Percentiles rank a stretch among this genome's conserved stretches.
Evolutionary conservation across 2,797 vertebrate species (phyloP).

Genomic region (Holocentrus rufus): DNA sequence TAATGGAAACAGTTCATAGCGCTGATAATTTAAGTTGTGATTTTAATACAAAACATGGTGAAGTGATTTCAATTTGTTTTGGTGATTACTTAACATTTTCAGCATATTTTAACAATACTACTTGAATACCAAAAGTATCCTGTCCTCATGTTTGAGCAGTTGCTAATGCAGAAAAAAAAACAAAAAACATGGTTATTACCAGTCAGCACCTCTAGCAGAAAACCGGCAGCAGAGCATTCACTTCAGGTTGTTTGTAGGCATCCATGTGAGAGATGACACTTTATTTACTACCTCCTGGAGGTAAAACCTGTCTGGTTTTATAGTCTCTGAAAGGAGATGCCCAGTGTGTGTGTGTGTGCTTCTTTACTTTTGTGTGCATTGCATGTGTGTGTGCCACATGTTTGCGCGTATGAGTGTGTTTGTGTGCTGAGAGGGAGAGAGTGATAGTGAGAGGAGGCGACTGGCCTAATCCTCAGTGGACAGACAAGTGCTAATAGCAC

Average conservation of each 20-base stretch:
- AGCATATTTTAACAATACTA: no score
- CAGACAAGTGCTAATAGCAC: slow-evolving; percentile 50
- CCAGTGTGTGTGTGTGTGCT: neutral
- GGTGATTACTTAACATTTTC: no score
- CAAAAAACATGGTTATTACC: slow-evolving; percentile 34
- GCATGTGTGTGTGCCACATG: slow-evolving; percentile 4
- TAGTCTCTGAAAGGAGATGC: neutral
- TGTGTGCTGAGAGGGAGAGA: slow-evolving; percentile 25
- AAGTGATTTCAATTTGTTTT: no score
- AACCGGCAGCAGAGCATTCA: neutral
- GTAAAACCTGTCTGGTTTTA: slow-evolving; percentile 19
- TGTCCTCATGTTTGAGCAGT: neutral
- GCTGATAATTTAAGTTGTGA: no score
- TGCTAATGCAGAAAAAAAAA: neutral
- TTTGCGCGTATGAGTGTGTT: slow-evolving; percentile 25
- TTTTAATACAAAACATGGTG: no score
- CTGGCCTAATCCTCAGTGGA: slow-evolving; percentile 34
- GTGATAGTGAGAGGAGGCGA: slow-evolving; percentile 23
- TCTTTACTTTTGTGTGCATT: neutral
- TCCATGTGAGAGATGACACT: slow-evolving; percentile 25
- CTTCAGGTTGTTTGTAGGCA: neutral
- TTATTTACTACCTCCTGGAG: slow-evolving; percentile 40
- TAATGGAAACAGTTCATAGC: no score
- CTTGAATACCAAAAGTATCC: no score
- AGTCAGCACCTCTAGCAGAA: neutral